A percentile compares a stretch with the other conserved stretches of the same genome.
phyloP scores from a whole-genome alignment of 2,113 vertebrate species.

The Chlorocebus sabaeus region DNA sequence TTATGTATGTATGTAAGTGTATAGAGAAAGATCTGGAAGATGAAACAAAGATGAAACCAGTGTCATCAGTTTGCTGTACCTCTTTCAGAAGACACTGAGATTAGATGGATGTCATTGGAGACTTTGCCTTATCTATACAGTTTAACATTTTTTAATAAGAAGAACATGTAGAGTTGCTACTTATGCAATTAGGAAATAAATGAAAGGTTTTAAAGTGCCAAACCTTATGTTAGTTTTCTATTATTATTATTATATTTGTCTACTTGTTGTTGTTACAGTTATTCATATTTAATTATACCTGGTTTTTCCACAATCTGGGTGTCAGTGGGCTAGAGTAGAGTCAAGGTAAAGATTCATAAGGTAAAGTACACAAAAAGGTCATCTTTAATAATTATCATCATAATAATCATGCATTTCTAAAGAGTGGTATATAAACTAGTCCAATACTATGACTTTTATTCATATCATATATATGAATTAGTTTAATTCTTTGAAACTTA shows the following conservation, averaged over 20 bases:
- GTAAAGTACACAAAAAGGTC: neutral
- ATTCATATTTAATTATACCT: neutral
- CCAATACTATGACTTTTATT: neutral
- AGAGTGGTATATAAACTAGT: neutral
- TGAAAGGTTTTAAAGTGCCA: constrained; percentile 5
- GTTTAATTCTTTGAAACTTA: neutral
- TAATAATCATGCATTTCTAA: neutral
- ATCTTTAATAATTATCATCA: neutral
- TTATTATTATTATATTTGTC: neutral
- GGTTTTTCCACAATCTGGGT: neutral
- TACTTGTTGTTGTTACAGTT: neutral
- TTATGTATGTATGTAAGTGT: neutral
- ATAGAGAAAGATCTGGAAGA: neutral
- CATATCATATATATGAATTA: neutral
- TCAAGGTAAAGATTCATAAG: neutral
- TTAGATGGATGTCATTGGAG: neutral
- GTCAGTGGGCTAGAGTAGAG: neutral
- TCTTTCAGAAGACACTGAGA: neutral
- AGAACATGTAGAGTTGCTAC: neutral
- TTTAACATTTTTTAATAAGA: neutral
- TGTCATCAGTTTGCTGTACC: neutral
- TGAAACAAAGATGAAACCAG: neutral
- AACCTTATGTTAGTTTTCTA: neutral
- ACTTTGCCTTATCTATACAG: neutral
- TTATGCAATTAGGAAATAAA: neutral